Conservation (phyloP, 1,140 invertebrate genomes). For the Drosophila micromelanica region DNA sequence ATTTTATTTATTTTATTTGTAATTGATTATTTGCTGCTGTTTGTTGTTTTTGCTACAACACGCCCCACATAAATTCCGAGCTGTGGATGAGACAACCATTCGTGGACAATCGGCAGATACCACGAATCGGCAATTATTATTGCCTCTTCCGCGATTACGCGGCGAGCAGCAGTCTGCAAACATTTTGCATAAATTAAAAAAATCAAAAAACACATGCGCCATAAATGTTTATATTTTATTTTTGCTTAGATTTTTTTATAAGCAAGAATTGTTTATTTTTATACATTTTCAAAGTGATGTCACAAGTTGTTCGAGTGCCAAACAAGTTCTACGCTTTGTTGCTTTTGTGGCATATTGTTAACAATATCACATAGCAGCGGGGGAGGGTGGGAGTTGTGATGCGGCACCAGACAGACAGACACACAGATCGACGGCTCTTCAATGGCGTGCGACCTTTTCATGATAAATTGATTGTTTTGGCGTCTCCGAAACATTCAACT, state of each 20-base stretch:
- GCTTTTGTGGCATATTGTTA: constrained; percentile 44
- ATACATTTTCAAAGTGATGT: constrained; percentile 78
- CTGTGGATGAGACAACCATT: constrained; percentile 35
- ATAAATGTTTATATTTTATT: constrained; percentile 45
- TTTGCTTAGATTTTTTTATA: constrained; percentile 24
- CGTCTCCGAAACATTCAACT: constrained; percentile 44
- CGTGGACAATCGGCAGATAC: constrained; percentile 25
- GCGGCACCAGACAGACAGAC: too few relatives aligned
- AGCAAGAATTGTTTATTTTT: constrained; percentile 74
- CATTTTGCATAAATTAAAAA: constrained; percentile 41
- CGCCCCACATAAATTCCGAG: constrained; percentile 41
- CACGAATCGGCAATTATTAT: constrained; percentile 25
- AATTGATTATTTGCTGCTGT: constrained; percentile 47
- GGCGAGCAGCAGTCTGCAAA: constrained; percentile 20
- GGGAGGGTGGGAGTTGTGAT: background rate
- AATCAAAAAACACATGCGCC: constrained; percentile 13
- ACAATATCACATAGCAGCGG: constrained; percentile 34
- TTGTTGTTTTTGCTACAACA: background rate
- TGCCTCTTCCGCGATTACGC: constrained; percentile 45
- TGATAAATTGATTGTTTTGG: constrained; percentile 65
- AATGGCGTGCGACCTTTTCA: constrained; percentile 64
- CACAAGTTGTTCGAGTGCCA: constrained; percentile 56
- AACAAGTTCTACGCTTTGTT: constrained; percentile 54
- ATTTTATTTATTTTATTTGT: constrained; percentile 52
- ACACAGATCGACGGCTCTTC: constrained; percentile 5